These are phyloP conservation scores for Vesta saturnalis DNA, from an alignment of 2,888 invertebrate species.

Conservation along the genomic window DNA sequence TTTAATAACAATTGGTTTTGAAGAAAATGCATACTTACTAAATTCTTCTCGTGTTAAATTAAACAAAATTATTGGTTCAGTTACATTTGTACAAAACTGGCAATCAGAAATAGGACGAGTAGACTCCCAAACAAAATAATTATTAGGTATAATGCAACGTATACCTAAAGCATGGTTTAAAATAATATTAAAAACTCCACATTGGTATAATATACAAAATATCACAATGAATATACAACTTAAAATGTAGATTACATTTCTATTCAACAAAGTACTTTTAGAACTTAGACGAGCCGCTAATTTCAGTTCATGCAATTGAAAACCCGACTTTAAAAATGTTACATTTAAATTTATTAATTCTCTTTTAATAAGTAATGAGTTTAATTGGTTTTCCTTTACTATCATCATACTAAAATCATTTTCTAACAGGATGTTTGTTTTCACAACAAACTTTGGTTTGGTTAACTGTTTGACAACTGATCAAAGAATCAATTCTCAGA, in stretches of 20 bases:
- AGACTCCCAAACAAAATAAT: constrained; percentile 88
- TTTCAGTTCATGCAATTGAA: background rate
- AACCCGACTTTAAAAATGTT: background rate
- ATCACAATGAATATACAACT: constrained; percentile 27
- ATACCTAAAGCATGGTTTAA: constrained; percentile 64
- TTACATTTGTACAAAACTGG: constrained; percentile 76
- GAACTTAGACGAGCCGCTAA: background rate
- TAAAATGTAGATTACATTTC: constrained; percentile 16
- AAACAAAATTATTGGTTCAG: constrained; percentile 72
- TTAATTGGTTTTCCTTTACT: background rate
- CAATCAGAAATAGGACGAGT: constrained; percentile 86
- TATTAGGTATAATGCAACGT: constrained; percentile 83
- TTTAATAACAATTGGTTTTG: constrained; percentile 82
- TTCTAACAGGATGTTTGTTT: background rate
- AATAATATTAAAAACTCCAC: constrained; percentile 40
- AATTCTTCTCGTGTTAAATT: constrained; percentile 78
- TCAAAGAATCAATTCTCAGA: too few relatives aligned
- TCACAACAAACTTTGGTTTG: constrained; percentile 7
- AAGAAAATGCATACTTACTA: constrained; percentile 77
- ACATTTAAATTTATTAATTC: background rate
- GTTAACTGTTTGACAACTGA: too few relatives aligned
- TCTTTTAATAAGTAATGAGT: background rate
- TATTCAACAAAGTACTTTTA: background rate
- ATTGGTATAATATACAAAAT: constrained; percentile 39
- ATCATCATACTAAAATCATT: background rate